Evolutionary conservation across 2,888 invertebrate species (phyloP).

Genomic region (Eupithecia tripunctaria): DNA sequence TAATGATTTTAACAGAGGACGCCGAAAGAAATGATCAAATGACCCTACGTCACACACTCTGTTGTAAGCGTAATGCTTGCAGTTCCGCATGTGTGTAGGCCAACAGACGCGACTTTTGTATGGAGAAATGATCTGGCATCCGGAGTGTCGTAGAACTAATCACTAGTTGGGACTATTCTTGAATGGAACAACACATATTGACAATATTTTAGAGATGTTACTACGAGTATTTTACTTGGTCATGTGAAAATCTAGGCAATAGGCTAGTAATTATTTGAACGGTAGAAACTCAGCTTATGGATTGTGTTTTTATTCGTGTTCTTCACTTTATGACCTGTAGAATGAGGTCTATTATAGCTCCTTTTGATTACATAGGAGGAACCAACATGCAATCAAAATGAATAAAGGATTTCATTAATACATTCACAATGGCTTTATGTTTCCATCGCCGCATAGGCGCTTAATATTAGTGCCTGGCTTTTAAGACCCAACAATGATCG

Average conservation of each 20-base stretch:
- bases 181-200: no score
- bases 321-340: constrained; percentile 19
- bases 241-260: background rate
- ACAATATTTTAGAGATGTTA: no score
- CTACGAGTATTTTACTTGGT: no score
- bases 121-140: no score
- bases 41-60: no score
- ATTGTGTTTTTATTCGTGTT: background rate
- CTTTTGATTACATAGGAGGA: constrained; percentile 28
- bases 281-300: background rate
- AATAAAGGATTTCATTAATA: constrained; percentile 41
- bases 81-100: no score
- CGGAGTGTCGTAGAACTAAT: no score
- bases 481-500: constrained; percentile 44
- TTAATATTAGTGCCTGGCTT: constrained; percentile 39
- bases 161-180: no score
- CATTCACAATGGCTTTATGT: constrained; percentile 39
- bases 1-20: no score
- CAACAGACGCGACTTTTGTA: no score
- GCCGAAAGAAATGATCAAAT: no score
- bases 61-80: no score
- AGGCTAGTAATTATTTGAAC: background rate
- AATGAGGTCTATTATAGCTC: constrained; percentile 21
- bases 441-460: constrained; percentile 37
- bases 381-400: constrained; percentile 35